Evolutionary conservation across 2,797 vertebrate genomes (phyloP).

Genomic region (Brachyalestes nurse): DNA sequence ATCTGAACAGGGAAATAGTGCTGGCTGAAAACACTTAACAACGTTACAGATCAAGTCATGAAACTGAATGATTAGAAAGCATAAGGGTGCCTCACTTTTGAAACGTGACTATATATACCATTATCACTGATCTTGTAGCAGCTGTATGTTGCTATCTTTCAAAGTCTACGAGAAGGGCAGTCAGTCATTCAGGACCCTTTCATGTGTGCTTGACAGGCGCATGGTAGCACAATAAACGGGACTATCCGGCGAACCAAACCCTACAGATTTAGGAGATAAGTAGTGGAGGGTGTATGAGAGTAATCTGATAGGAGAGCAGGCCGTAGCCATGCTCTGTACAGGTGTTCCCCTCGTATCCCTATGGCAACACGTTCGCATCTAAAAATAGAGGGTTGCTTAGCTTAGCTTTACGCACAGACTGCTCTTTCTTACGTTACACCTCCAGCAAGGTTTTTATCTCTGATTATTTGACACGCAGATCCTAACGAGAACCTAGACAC

Average conservation of each 20-base stretch:
- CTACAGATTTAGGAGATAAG: neutral
- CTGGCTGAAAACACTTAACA: neutral
- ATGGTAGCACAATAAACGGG: constrained; percentile 2
- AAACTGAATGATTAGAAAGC: no score
- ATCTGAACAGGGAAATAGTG: neutral
- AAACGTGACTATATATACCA: no score
- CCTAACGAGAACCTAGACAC: neutral
- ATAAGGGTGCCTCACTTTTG: no score
- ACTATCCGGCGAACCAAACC: neutral
- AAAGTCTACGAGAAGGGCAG: neutral
- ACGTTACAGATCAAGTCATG: no score
- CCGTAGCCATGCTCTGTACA: neutral
- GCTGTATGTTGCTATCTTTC: neutral
- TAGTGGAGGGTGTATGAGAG: neutral
- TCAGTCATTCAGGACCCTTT: neutral
- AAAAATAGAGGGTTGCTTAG: neutral
- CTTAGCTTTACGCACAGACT: neutral
- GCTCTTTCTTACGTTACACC: neutral
- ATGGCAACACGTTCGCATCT: neutral
- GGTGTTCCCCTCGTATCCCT: neutral
- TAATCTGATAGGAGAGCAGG: neutral
- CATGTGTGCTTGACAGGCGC: neutral
- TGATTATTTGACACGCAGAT: neutral
- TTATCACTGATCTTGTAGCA: no score
- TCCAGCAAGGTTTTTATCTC: neutral